These are phyloP conservation scores for Stenichneumon culpator DNA, from an alignment of 2,888 invertebrate species.

Conservation along the genomic window DNA sequence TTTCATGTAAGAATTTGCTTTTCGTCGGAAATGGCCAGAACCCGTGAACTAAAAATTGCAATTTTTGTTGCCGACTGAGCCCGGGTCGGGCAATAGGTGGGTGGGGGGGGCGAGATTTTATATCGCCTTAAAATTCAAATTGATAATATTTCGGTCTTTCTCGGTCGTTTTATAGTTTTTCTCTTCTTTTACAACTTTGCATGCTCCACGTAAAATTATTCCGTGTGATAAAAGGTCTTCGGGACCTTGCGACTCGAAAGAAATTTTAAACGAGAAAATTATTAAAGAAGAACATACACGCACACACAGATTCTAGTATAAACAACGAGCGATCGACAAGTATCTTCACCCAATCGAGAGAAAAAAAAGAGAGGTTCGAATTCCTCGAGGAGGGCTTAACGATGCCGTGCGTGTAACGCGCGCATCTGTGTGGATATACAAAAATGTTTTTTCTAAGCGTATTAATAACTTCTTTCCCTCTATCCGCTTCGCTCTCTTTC, in stretches of 20 bases:
- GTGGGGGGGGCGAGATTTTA: not conserved
- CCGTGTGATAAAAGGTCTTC: conserved; percentile 5
- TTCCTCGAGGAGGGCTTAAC: conserved; percentile 46
- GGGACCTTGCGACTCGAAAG: conserved; percentile 48
- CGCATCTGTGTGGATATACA: conserved; percentile 75
- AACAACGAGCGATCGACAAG: conserved; percentile 62
- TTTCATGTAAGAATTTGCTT: no score
- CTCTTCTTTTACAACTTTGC: not conserved
- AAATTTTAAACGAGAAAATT: conserved; percentile 59
- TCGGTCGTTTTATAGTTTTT: not conserved
- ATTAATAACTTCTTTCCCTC: conserved; percentile 67
- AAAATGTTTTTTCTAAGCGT: conserved; percentile 77
- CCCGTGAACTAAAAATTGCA: not conserved
- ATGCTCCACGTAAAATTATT: not conserved
- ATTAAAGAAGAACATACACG: conserved; percentile 51
- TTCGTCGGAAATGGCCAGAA: no score
- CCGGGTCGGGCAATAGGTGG: not conserved
- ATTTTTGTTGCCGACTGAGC: not conserved
- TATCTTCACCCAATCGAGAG: conserved; percentile 51
- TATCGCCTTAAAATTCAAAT: not conserved
- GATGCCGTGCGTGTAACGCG: conserved; percentile 71
- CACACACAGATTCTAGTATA: conserved; percentile 58
- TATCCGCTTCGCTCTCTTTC: conserved; percentile 53
- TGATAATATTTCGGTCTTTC: not conserved
- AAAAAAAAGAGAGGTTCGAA: conserved; percentile 52